A percentile compares a stretch with the other conserved stretches of the same genome.
Evolutionary conservation across 2,113 vertebrate genomes (phyloP).

Genomic region (Gasterosteus nipponicus): DNA sequence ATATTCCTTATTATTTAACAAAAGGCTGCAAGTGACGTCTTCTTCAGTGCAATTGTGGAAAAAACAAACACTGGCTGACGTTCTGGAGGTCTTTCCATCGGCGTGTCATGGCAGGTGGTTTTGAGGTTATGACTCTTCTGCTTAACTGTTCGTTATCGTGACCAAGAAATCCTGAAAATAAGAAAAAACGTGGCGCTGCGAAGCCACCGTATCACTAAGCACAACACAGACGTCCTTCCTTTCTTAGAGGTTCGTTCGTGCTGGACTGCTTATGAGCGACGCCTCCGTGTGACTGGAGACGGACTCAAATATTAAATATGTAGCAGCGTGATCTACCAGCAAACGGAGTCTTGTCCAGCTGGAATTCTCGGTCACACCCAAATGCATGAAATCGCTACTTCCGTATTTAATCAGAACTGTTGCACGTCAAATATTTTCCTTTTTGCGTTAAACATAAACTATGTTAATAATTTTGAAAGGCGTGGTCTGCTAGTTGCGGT

Average conservation of each 20-base stretch:
- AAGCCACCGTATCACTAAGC: not conserved
- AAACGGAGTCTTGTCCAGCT: constrained; percentile 17
- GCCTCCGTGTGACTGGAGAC: not conserved
- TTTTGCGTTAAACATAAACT: not conserved
- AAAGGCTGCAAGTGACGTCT: not conserved
- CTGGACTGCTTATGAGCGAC: not conserved
- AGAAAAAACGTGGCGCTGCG: not conserved
- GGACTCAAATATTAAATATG: not conserved
- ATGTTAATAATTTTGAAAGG: too few relatives aligned
- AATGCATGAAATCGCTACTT: constrained; percentile 43
- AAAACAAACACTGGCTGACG: constrained; percentile 32
- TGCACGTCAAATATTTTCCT: not conserved
- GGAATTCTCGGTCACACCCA: constrained; percentile 50
- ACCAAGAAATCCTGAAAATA: not conserved
- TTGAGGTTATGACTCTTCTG: constrained; percentile 33
- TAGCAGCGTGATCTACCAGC: not conserved
- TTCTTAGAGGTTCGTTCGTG: not conserved
- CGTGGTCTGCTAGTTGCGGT: too few relatives aligned
- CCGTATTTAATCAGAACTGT: constrained; percentile 33
- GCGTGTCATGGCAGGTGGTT: constrained; percentile 49
- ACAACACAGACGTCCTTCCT: not conserved
- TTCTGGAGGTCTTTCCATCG: constrained; percentile 50
- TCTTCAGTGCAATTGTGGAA: constrained; percentile 8
- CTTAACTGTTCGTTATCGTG: not conserved
- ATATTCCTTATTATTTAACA: not conserved